These are phyloP conservation scores for Tenualosa thibaudeaui DNA, from an alignment of 2,797 vertebrate species.

Conservation along the genomic window DNA sequence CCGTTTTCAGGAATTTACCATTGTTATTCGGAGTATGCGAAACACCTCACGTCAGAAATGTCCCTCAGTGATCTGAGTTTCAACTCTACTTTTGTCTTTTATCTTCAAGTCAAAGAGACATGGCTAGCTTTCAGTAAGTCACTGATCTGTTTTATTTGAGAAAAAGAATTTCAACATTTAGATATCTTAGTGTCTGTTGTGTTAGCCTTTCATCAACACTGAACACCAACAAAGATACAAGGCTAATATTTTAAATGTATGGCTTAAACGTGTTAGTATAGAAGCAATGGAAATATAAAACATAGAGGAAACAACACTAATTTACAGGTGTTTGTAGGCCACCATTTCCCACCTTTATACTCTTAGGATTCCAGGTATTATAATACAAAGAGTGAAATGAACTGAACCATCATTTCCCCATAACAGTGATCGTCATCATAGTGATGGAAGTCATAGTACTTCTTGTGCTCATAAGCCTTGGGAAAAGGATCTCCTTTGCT, in stretches of 20 bases:
- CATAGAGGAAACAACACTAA: too few relatives aligned
- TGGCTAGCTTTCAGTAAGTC: constrained; percentile 70
- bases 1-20: constrained; percentile 65
- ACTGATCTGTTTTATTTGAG: constrained; percentile 18
- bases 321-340: too few relatives aligned
- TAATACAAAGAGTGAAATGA: background rate
- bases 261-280: too few relatives aligned
- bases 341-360: too few relatives aligned
- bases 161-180: too few relatives aligned
- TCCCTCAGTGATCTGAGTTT: constrained; percentile 58
- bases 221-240: too few relatives aligned
- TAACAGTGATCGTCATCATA: constrained; percentile 65
- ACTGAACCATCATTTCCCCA: background rate
- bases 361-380: too few relatives aligned
- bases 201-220: background rate
- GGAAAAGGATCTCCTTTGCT: constrained; percentile 64
- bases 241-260: too few relatives aligned
- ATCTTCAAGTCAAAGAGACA: constrained; percentile 65
- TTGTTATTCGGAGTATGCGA: constrained; percentile 63
- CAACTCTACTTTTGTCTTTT: constrained; percentile 58
- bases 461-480: constrained; percentile 64
- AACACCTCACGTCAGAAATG: constrained; percentile 39
- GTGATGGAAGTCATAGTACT: constrained; percentile 64
- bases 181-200: background rate
- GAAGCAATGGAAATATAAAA: too few relatives aligned